These are phyloP conservation scores for Lordiphosa stackelbergi DNA, from an alignment of 1,140 invertebrate genomes.

Conservation along the genomic window DNA sequence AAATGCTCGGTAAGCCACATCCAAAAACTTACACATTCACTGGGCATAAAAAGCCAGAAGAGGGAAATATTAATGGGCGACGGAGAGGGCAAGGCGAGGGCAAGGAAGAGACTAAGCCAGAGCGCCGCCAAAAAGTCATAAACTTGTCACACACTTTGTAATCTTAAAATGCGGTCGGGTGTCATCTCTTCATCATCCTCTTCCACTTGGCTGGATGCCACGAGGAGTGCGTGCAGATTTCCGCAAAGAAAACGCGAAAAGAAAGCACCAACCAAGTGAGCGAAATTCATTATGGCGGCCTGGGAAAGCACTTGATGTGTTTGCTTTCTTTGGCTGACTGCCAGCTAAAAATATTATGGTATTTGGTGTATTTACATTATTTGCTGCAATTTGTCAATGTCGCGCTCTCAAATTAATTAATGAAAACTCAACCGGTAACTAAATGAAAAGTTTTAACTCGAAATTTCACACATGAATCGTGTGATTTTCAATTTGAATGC, in stretches of 20 bases:
- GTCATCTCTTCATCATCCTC: slow-evolving; percentile 2
- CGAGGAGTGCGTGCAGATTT: slow-evolving; percentile 35
- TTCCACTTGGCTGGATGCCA: slow-evolving; percentile 51
- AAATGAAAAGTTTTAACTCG: background rate
- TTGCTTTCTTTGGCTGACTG: background rate
- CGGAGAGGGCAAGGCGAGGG: too few species aligned
- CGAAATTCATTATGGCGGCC: slow-evolving; percentile 32
- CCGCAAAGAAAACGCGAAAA: slow-evolving; percentile 15
- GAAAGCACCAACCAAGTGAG: slow-evolving; percentile 8
- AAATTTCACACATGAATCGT: slow-evolving; percentile 23
- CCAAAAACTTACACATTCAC: slow-evolving; percentile 11
- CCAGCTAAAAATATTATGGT: slow-evolving; percentile 1
- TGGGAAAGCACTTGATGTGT: slow-evolving; percentile 23
- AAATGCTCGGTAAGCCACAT: slow-evolving; percentile 45
- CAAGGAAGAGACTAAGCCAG: slow-evolving; percentile 24
- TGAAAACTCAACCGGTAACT: slow-evolving; percentile 25
- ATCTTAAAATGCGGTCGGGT: slow-evolving; percentile 41
- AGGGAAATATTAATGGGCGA: slow-evolving; percentile 49
- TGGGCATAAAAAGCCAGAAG: background rate
- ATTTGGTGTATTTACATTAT: slow-evolving; percentile 10
- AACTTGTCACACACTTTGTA: slow-evolving; percentile 70
- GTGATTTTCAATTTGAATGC: slow-evolving; percentile 47
- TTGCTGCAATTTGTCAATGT: slow-evolving; percentile 51
- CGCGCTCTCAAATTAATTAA: slow-evolving; percentile 50
- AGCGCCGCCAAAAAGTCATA: slow-evolving; percentile 68